A percentile compares a stretch with the other conserved stretches of the same genome.
Evolutionary conservation across 2,113 vertebrate genomes (phyloP).

Genomic region (Dolichotis patagonum): DNA sequence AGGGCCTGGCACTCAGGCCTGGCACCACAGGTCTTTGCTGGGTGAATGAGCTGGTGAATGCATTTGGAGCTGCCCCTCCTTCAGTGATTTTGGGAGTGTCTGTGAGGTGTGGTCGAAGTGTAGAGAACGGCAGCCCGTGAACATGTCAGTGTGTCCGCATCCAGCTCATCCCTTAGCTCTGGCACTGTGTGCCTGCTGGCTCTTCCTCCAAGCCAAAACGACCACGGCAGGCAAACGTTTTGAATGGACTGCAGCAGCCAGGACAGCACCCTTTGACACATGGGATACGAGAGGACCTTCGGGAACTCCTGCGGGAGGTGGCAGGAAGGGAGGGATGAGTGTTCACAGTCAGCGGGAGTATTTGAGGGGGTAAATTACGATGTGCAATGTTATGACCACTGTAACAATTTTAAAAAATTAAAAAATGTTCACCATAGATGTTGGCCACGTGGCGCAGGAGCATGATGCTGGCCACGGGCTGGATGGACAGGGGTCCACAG

Average conservation of each 20-base stretch:
- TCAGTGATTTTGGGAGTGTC: neutral
- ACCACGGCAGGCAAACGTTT: neutral
- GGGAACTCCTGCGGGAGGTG: neutral
- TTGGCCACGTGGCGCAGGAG: neutral
- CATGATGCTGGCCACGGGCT: neutral
- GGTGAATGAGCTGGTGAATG: neutral
- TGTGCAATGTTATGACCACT: neutral
- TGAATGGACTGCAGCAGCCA: neutral
- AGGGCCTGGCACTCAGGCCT: neutral
- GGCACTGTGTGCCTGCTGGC: neutral
- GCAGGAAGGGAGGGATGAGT: neutral
- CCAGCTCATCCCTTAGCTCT: neutral
- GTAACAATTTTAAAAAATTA: neutral
- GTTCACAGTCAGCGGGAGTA: neutral
- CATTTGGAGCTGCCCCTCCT: neutral
- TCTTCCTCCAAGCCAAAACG: neutral
- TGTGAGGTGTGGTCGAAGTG: neutral
- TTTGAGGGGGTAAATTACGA: neutral
- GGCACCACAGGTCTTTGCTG: neutral
- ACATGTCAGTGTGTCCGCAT: neutral
- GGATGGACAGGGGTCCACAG: rapidly evolving
- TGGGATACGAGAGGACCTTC: neutral
- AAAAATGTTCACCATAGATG: neutral
- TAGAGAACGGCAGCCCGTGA: neutral
- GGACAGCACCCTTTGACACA: neutral